Conservation (phyloP, 2,113 vertebrate species). For the Emberiza fucata region DNA sequence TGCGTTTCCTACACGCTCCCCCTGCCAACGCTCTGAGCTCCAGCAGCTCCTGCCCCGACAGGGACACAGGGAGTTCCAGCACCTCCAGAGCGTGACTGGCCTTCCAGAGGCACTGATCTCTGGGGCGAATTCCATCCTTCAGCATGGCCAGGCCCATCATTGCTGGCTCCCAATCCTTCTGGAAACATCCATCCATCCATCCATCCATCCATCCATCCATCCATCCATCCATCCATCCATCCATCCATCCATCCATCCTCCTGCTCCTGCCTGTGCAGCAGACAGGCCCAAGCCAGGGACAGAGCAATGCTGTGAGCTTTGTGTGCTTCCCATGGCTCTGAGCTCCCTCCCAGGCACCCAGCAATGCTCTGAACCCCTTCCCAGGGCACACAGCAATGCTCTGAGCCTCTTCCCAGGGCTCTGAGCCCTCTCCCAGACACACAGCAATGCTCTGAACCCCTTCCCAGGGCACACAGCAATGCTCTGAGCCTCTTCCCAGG, state of each 20-base stretch:
- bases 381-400: background rate
- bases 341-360: accelerated
- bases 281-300: too few relatives aligned
- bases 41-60: accelerated
- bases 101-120: background rate
- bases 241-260: background rate
- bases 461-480: too few relatives aligned
- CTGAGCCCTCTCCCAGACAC: too few relatives aligned
- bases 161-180: accelerated
- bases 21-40: accelerated
- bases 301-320: too few relatives aligned
- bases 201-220: too few relatives aligned
- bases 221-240: too few relatives aligned
- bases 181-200: background rate
- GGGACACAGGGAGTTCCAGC: background rate
- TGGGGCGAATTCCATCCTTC: background rate
- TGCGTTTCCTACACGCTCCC: background rate
- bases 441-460: too few relatives aligned
- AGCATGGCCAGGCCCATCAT: accelerated
- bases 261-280: background rate
- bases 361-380: background rate
- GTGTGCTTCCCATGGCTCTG: too few relatives aligned
- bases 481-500: too few relatives aligned
- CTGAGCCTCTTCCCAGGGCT: too few relatives aligned
- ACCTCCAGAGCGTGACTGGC: background rate